Conservation (phyloP, 2,797 vertebrate species). For the Typhlichthys subterraneus region DNA sequence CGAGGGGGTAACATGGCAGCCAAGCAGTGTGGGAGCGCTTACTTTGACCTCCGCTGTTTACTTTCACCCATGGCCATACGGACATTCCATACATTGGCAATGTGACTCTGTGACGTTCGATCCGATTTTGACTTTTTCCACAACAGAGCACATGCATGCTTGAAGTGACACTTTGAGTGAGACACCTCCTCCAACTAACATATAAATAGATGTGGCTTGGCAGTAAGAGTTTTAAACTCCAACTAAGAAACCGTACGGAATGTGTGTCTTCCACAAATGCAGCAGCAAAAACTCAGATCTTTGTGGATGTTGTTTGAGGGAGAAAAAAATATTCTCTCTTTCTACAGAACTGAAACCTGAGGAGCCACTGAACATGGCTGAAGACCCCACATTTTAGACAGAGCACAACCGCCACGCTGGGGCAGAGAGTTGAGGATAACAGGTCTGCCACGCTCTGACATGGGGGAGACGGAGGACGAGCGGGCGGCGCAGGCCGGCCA, state of each 20-base stretch:
- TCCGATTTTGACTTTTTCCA: conserved; percentile 13
- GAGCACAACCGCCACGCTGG: background rate
- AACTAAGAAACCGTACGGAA: too few relatives aligned
- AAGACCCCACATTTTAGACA: conserved; percentile 28
- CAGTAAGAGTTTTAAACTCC: too few relatives aligned
- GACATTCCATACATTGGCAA: conserved; percentile 37
- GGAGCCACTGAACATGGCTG: conserved; percentile 45
- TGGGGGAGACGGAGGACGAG: conserved; percentile 90
- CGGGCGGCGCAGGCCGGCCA: conserved; percentile 85
- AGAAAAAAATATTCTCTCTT: too few relatives aligned
- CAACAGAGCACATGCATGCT: conserved; percentile 1
- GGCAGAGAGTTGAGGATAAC: background rate
- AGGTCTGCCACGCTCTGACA: conserved; percentile 50
- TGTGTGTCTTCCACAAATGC: too few relatives aligned
- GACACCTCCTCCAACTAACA: background rate
- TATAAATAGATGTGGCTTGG: too few relatives aligned
- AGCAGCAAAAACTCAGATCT: too few relatives aligned
- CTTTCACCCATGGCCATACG: conserved; percentile 36
- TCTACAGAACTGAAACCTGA: background rate
- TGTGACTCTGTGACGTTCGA: conserved; percentile 21
- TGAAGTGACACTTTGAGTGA: background rate
- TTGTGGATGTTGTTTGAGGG: too few relatives aligned
- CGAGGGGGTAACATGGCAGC: conserved; percentile 18
- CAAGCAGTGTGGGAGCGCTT: conserved; percentile 16
- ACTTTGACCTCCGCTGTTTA: conserved; percentile 35